phyloP scores from a whole-genome alignment of 2,113 vertebrate genomes.

The Atrichornis clamosus region DNA sequence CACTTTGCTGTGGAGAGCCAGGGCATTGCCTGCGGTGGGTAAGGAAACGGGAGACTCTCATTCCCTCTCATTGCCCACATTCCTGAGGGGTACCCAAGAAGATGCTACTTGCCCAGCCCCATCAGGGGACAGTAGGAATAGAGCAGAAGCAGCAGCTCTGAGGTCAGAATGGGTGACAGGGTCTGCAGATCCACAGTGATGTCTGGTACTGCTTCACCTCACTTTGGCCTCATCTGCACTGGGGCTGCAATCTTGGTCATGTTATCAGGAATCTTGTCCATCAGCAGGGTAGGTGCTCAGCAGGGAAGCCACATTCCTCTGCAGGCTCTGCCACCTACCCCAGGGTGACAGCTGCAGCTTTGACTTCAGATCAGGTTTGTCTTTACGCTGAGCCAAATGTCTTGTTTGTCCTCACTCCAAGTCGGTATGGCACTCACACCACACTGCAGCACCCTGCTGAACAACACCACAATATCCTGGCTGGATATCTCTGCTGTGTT shows the following conservation, averaged over 20 bases:
- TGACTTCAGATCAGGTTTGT: not conserved
- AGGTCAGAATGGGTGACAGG: not conserved
- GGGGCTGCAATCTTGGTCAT: not conserved
- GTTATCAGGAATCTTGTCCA: not conserved
- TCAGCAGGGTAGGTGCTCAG: not conserved
- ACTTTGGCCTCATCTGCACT: not conserved
- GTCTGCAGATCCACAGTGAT: not conserved
- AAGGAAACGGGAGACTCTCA: not conserved
- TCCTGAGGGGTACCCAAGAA: not conserved
- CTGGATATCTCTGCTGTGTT: not conserved
- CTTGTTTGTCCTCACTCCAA: not conserved
- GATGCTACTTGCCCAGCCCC: not conserved
- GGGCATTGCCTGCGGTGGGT: not conserved
- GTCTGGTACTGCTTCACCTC: not conserved
- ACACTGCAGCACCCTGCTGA: not conserved
- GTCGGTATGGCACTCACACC: not conserved
- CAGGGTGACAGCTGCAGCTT: not conserved
- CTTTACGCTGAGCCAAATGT: fast-evolving
- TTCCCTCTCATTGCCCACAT: not conserved
- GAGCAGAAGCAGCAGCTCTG: not conserved
- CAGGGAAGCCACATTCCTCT: not conserved
- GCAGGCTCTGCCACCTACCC: not conserved
- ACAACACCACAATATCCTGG: not conserved
- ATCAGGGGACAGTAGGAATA: not conserved
- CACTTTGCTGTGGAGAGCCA: not conserved